Conservation (phyloP, 2,888 invertebrate species). For the Volucella bombylans region DNA sequence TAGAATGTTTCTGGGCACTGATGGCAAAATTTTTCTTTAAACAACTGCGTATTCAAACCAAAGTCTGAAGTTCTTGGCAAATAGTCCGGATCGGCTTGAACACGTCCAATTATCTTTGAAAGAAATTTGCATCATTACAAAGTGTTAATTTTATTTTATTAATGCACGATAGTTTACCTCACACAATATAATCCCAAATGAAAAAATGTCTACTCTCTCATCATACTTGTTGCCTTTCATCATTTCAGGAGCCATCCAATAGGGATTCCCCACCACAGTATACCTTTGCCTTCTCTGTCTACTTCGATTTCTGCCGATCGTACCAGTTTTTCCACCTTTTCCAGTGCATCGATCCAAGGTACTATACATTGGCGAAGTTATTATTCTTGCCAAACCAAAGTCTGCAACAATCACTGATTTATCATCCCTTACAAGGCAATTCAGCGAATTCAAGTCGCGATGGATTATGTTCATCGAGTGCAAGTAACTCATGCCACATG, state of each 20-base stretch:
- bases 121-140: slow-evolving; percentile 12
- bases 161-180: slow-evolving; percentile 86
- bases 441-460: slow-evolving; percentile 96
- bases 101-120: slow-evolving; percentile 93
- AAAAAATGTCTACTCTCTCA: slow-evolving; percentile 97
- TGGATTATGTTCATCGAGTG: slow-evolving; percentile 98
- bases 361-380: slow-evolving; percentile 83
- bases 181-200: slow-evolving; percentile 96
- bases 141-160: not conserved
- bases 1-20: slow-evolving; percentile 93
- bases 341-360: slow-evolving; percentile 80
- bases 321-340: slow-evolving; percentile 80
- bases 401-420: slow-evolving; percentile 97
- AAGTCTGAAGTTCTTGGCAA: slow-evolving; percentile 95
- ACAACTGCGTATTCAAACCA: slow-evolving; percentile 93
- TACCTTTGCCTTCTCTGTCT: slow-evolving; percentile 92
- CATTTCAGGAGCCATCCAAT: slow-evolving; percentile 99
- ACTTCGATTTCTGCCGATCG: slow-evolving; percentile 84
- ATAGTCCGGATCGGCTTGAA: slow-evolving; percentile 97
- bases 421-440: slow-evolving; percentile 95
- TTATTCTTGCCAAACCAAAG: slow-evolving; percentile 94
- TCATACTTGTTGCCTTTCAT: slow-evolving; percentile 98
- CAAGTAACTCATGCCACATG: slow-evolving; percentile 96
- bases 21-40: slow-evolving; percentile 92
- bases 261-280: slow-evolving; percentile 98